Base-by-base conservation (phyloP, 2,888 invertebrate species). In the Chesias legatella region DNA sequence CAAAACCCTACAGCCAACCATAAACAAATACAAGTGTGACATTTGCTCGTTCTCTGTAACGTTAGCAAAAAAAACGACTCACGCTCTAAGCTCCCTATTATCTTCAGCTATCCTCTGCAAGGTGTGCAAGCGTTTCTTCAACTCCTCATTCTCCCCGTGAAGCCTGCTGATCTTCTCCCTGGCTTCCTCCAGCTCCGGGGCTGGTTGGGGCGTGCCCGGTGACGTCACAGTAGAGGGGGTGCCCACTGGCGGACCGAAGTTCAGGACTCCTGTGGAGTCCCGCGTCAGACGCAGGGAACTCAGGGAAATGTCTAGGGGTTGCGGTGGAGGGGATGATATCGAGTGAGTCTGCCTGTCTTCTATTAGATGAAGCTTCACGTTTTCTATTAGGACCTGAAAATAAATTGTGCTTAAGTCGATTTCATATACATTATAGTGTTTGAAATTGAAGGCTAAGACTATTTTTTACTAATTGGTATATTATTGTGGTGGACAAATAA, bases 281-380 rank as follows among this genome's bases (percentile, higher is more conserved):
- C 96, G 89, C n/a, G 89, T 89, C 57, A 97, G 82, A 10, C 90
- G 90, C 37, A 95, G 89, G 33, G 92, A 91, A 0, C 92, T 91
- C 22, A 97, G 91, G 54, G 90, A 91, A 34, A 96, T 66, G 79
- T 95, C 92, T 10, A 96, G 86, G 0, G 96, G 96, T 51, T 94
- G 90, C 1, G 95, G 93, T 0, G 94, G 94, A 0, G 95, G 95
- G 1, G 95, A 94, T 3, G 95, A 94, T 20, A 85, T 84, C 50
- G 95, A 93, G 35, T 92, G 92, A 1, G 94, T 92, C 1, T 94
- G 94, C 33, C 95, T 91, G 84, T 97, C 97, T 81, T 97, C 97
- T 63, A 93, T 91, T 52, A 96, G 79, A 63, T 93, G 93, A 6
- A 96, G 75, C 40, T 91, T 91, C 31, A 95, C 90, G 70, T 94